Evolutionary conservation across 2,888 invertebrate species (phyloP), one percentile per base, ranked within the genome.

Genomic region (Cryptocephalus moraei): DNA sequence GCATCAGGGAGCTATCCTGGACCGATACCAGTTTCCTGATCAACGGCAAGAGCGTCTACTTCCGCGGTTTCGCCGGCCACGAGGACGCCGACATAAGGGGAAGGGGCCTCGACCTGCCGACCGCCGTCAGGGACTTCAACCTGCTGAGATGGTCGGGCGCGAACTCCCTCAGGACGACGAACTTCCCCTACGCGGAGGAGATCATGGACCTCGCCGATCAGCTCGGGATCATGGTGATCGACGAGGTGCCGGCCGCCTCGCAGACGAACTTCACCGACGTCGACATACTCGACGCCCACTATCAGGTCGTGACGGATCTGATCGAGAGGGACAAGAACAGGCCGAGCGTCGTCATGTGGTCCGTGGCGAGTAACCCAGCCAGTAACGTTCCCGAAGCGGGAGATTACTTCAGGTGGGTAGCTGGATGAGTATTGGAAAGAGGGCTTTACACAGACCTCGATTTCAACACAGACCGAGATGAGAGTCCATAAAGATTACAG

Each of bases 171-270:
- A 79, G 95, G 31, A 97, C 96, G 0, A 95, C 95, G 0, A 96
- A 97, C 70, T 97, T 97, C 71, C 96, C 96, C 0, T 97, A 97
- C 68, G 91, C 94, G 0, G 95, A 97, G 59, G 95, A 96, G 72
- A 86, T 95, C 44, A 89, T 96, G 79, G 90, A 94, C 63, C 78
- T 91, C 66, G 93, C 94, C 1, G 95, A 96, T 67, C 80, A 84
- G 60, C 78, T 87, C 49, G 96, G 96, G 33, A 90, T 96, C 58
- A 91, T 93, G 76, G 86, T 97, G 43, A 90, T 97, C 51, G 88
- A 93, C 63, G 96, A 97, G 67, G 89, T 91, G 56, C 94, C 96
- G 0, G 91, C 91, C 51, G 94, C 92, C 88, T 93, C 63, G 84
- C 90, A 2, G 85, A 85, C 82, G 88, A 74, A 36, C 36, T 11